Evolutionary conservation across 2,888 invertebrate species (phyloP).

Genomic region (Idaea straminata): DNA sequence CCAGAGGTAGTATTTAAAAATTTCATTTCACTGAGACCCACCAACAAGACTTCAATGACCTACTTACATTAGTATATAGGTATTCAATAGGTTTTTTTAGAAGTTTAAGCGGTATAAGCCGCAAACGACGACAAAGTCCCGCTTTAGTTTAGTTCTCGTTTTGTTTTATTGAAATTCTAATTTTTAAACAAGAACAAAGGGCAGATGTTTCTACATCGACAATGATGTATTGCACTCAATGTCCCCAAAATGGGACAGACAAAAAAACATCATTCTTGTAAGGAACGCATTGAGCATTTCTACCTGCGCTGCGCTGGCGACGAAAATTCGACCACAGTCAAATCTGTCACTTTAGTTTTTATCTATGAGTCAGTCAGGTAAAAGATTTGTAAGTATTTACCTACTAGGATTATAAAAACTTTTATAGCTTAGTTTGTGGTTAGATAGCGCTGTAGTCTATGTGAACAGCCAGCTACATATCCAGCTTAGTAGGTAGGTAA

Average conservation of each 20-base stretch:
- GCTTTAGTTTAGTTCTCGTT: conserved; percentile 36
- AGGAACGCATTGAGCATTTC: conserved; percentile 2
- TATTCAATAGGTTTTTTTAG: background rate
- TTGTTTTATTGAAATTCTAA: conserved; percentile 68
- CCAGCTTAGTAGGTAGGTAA: no score
- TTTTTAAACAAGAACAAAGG: conserved; percentile 72
- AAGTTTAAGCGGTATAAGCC: background rate
- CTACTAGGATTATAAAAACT: background rate
- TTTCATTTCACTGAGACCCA: no score
- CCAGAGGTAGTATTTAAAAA: no score
- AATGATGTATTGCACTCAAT: conserved; percentile 64
- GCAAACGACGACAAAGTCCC: no score
- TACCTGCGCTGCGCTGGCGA: conserved; percentile 62
- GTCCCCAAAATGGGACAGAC: conserved; percentile 51
- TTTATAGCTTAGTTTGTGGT: background rate
- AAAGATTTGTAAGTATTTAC: no score
- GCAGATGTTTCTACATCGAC: conserved; percentile 62
- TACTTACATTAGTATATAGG: background rate
- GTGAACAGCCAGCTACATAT: no score
- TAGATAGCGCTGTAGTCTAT: background rate
- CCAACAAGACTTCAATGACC: no score
- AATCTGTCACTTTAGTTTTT: conserved; percentile 54
- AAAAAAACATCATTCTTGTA: conserved; percentile 50
- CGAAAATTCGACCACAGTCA: conserved; percentile 30
- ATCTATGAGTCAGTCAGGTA: background rate